Conservation (phyloP, 2,113 vertebrate genomes). For the Raja brachyura region DNA sequence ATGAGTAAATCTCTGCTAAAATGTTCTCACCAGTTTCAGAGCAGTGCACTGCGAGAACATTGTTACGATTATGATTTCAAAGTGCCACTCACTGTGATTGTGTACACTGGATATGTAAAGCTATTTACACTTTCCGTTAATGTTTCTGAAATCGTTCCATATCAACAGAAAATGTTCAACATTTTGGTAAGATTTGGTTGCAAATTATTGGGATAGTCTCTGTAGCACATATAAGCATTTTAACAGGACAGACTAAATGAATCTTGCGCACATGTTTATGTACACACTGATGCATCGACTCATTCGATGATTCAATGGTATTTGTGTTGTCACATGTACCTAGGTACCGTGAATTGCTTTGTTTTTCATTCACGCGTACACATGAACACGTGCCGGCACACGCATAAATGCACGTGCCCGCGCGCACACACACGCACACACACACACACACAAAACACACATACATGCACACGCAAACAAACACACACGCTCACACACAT, state of each 20-base stretch:
- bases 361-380: too few relatives aligned
- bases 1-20: neutral
- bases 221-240: neutral
- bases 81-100: slow-evolving; percentile 8
- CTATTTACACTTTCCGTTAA: neutral
- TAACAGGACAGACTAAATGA: neutral
- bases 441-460: too few relatives aligned
- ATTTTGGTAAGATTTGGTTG: neutral
- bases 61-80: slow-evolving; percentile 5
- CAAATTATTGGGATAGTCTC: neutral
- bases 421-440: too few relatives aligned
- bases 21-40: slow-evolving; percentile 12
- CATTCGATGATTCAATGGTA: too few relatives aligned
- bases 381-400: too few relatives aligned
- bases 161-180: neutral
- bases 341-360: too few relatives aligned
- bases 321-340: too few relatives aligned
- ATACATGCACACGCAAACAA: too few relatives aligned
- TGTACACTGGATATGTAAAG: neutral
- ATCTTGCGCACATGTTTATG: neutral
- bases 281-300: too few relatives aligned
- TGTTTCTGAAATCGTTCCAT: slow-evolving; percentile 15
- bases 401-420: too few relatives aligned
- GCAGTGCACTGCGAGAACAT: neutral
- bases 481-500: too few relatives aligned